Evolutionary conservation across 2,888 invertebrate genomes (phyloP), one percentile per base, ranked within the genome.

Genomic region (Beris chalybata): DNA sequence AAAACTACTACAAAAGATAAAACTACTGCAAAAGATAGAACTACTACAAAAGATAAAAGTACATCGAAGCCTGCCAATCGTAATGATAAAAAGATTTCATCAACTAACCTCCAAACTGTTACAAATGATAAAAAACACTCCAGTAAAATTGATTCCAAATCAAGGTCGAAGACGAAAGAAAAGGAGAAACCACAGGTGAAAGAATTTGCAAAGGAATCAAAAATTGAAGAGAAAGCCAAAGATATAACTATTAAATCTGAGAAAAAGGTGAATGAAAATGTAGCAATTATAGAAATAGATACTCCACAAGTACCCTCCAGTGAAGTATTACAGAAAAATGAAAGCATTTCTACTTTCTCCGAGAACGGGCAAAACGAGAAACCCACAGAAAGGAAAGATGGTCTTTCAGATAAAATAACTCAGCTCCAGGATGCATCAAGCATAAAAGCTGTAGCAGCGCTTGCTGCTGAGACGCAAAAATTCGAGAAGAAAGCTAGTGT

Each of bases 191-290:
- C 77, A 65, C 59, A 67, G 63, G 68, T 69, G 50, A 66, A 65
- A 6, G 70, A 67, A 56, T 67, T 58, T 43, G 50, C 68, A n/a
- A 66, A 77, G 38, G 74, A 74, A 65, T 77, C 79, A n/a, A 79
- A 73, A 73, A 22, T 11, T 45, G 56, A 29, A 22, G n/a, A n/a
- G 45, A 57, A 57, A 44, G 6, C 29, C 6, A n/a, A 44, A 22
- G 45, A 38, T 5, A 38, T 9, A 38, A 38, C 5, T 7, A 9
- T 38, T 38, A 38, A 38, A 9, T 9, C 38, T 9, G 38, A 38
- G 9, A 38, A 38, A 7, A 38, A 38, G 3, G 38, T 9, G 1
- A 4, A 38, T 7, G 9, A 38, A 22, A 22, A 22, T 22, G 22
- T 22, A 22, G 22, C 22, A 22, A 1, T 22, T 3, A 22, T 22